Evolutionary conservation across 2,888 invertebrate species (phyloP).

Genomic region (Megamerina dolium): DNA sequence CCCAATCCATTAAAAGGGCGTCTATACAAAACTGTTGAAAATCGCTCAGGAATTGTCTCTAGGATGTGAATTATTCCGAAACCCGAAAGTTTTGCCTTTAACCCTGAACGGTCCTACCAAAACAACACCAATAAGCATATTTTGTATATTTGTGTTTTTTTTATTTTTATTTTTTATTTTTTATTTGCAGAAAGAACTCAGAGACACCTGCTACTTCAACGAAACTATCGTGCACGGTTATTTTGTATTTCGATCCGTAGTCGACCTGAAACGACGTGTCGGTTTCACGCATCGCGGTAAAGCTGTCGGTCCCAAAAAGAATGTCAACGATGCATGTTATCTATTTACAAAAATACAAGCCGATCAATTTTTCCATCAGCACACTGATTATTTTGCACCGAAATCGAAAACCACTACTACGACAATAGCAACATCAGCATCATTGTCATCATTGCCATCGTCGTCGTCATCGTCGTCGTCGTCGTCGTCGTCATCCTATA

Average conservation of each 20-base stretch:
- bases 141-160: no score
- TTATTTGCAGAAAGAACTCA: slow-evolving; percentile 40
- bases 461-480: slow-evolving; percentile 8
- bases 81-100: no score
- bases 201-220: slow-evolving; percentile 49
- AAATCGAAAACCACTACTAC: slow-evolving; percentile 13
- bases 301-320: slow-evolving; percentile 46
- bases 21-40: no score
- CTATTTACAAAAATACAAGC: slow-evolving; percentile 46
- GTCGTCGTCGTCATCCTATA: no score
- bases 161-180: no score
- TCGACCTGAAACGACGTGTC: slow-evolving; percentile 46
- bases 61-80: no score
- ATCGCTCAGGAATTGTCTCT: no score
- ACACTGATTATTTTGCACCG: slow-evolving; percentile 16
- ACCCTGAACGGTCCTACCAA: no score
- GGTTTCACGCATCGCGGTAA: slow-evolving; percentile 49
- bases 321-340: slow-evolving; percentile 46
- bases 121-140: no score
- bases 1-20: no score
- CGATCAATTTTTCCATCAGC: slow-evolving; percentile 44
- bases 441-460: slow-evolving; percentile 22
- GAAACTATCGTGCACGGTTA: slow-evolving; percentile 48
- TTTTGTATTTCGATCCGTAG: slow-evolving; percentile 46
- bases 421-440: slow-evolving; percentile 21